phyloP scores from a whole-genome alignment of 1,140 invertebrate species.

The Penaeus indicus region DNA sequence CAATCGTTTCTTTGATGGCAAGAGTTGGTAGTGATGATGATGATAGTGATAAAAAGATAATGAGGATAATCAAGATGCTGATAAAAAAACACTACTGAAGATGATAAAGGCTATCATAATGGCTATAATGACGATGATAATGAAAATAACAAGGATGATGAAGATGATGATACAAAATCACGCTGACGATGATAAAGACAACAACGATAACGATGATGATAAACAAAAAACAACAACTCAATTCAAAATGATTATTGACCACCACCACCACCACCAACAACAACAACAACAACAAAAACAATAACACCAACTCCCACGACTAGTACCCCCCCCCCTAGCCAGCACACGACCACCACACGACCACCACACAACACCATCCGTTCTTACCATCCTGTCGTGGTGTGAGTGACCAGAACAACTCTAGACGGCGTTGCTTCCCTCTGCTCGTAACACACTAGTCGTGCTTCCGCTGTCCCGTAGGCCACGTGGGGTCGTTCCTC shows the following conservation, averaged over 20 bases:
- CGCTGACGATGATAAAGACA: no score
- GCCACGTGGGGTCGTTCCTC: constrained; percentile 1
- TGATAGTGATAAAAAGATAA: background rate
- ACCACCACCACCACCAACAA: no score
- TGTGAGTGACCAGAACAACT: constrained; percentile 51
- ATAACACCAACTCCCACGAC: no score
- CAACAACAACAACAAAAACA: background rate
- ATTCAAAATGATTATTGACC: background rate
- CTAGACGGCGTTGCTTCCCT: constrained; percentile 36
- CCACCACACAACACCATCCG: no score
- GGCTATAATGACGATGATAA: background rate
- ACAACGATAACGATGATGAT: no score
- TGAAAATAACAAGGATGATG: background rate
- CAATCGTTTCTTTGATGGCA: no score
- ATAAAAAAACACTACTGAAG: background rate
- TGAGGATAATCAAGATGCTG: background rate
- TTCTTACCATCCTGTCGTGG: constrained; percentile 61
- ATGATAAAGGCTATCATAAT: background rate
- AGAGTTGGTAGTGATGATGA: no score
- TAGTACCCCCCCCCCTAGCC: no score
- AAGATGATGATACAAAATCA: background rate
- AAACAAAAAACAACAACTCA: background rate
- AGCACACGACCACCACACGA: background rate
- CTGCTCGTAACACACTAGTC: constrained; percentile 57
- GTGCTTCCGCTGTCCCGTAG: constrained; percentile 36